Base-by-base conservation (phyloP, 2,113 vertebrate species). In the Thunnus thynnus region DNA sequence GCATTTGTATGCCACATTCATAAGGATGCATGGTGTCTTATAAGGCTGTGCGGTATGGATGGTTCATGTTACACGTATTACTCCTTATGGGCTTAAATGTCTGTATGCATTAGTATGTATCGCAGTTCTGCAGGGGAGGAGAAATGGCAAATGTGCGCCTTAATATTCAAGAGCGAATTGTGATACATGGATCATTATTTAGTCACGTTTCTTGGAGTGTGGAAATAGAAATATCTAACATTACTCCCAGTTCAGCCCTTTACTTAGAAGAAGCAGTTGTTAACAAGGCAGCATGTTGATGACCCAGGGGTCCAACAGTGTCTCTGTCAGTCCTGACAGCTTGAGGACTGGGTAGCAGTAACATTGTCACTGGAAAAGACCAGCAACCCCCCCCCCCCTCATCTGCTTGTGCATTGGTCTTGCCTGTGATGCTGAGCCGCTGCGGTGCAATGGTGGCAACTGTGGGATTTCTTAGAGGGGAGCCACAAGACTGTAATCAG, bases 401-500 rank as follows among this genome's bases (percentile, higher is more conserved):
- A 18, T 52, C 55, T 46, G 16, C 60, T 67, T 4, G 6, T 47
- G 32, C 76, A 62, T 22, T 44, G 80, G 71, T 82, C 76, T 72
- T 36, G 82, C 78, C 72, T 73, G 82, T 84, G 85, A 88, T 88
- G 89, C 85, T 62, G 83, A 87, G 63, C 79, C 60, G 60, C 77
- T n/a, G 36, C 57, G 56, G 78, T 60, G 77, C 82, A 76, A 56
- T 30, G 55, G 82, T 80, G 83, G 89, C 87, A 75, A 95, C 94
- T 94, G 95, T 93, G 94, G 92, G 95, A 94, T 94, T 95, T 93
- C 94, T 95, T 93, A 89, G 93, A 95, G 94, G 94, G 93, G 94
- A 88, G 89, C 92, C 94, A 94, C 92, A 92, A 93, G 94, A 94
- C 93, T 93, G 95, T 95, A 96, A 97, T 98, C 96, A 95, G 94